Percentiles rank a stretch among this genome's conserved stretches.
Evolutionary conservation across 2,888 invertebrate species (phyloP).

Genomic region (Leucoptera coffeella): DNA sequence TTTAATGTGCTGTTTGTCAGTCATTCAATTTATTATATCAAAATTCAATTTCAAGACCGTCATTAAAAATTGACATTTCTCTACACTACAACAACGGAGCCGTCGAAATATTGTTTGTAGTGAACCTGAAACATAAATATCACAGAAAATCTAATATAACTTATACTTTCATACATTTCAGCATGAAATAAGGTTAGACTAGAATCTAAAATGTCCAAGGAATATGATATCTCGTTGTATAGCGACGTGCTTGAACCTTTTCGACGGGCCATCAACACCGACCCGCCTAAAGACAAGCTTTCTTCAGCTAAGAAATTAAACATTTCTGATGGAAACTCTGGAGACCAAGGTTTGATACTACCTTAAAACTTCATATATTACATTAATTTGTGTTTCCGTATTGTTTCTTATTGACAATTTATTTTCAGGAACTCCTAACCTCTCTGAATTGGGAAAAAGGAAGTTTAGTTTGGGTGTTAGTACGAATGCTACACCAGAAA

Average conservation of each 20-base stretch:
- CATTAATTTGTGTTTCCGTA: too few relatives aligned
- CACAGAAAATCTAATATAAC: too few relatives aligned
- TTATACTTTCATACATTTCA: too few relatives aligned
- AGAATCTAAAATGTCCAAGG: slow-evolving; percentile 28
- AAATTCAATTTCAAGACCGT: too few relatives aligned
- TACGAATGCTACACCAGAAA: slow-evolving; percentile 24
- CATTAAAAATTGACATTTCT: too few relatives aligned
- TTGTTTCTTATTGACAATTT: neutral
- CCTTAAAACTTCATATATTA: too few relatives aligned
- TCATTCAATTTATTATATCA: too few relatives aligned
- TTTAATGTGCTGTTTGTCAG: too few relatives aligned
- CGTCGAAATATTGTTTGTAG: too few relatives aligned
- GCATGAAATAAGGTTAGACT: too few relatives aligned
- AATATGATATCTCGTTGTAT: slow-evolving; percentile 38
- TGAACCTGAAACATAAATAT: too few relatives aligned
- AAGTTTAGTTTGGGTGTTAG: slow-evolving; percentile 22
- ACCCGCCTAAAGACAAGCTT: slow-evolving; percentile 39
- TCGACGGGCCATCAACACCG: slow-evolving; percentile 37
- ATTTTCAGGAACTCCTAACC: slow-evolving; percentile 21
- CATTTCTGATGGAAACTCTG: slow-evolving; percentile 38
- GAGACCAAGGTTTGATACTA: slow-evolving; percentile 45
- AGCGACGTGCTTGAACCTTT: slow-evolving; percentile 42
- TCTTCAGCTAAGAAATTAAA: slow-evolving; percentile 34
- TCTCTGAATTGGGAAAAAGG: slow-evolving; percentile 27
- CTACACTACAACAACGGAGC: too few relatives aligned